A percentile compares a stretch with the other conserved stretches of the same genome.
Conservation (phyloP, 1,140 invertebrate genomes). For the Drosophila albomicans region DNA sequence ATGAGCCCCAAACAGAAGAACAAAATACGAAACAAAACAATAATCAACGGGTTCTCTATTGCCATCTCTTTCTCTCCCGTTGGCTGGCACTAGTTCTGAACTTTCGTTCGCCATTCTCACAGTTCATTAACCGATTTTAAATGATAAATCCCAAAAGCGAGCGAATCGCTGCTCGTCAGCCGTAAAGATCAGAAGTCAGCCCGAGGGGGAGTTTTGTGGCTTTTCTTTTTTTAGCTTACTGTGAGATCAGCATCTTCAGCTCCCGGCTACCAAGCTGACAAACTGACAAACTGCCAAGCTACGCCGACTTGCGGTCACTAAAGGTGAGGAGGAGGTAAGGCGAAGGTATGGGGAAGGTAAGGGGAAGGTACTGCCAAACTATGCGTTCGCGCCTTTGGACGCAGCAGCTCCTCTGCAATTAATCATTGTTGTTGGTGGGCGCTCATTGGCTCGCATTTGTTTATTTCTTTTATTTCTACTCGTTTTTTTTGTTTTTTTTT, state of each 20-base stretch:
- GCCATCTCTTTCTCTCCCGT: background rate
- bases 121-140: conserved; percentile 77
- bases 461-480: conserved; percentile 19
- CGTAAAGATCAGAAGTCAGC: conserved; percentile 32
- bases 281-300: background rate
- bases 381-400: conserved; percentile 41
- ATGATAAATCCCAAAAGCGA: conserved; percentile 43
- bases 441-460: conserved; percentile 58
- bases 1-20: conserved; percentile 27
- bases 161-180: background rate
- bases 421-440: conserved; percentile 59
- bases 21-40: conserved; percentile 44
- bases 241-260: conserved; percentile 27
- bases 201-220: conserved; percentile 12
- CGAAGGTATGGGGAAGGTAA: too few relatives aligned
- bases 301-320: conserved; percentile 27
- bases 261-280: background rate
- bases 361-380: conserved; percentile 19
- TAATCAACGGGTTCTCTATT: conserved; percentile 25
- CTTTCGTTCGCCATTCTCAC: conserved; percentile 58
- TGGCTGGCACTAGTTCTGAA: conserved; percentile 24
- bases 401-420: conserved; percentile 63
- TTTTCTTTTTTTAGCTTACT: background rate
- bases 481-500: conserved; percentile 24
- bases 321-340: too few relatives aligned